Evolutionary conservation across 2,113 vertebrate genomes (phyloP), one percentile per base, ranked within the genome.

Genomic region (Gymnogyps californianus): DNA sequence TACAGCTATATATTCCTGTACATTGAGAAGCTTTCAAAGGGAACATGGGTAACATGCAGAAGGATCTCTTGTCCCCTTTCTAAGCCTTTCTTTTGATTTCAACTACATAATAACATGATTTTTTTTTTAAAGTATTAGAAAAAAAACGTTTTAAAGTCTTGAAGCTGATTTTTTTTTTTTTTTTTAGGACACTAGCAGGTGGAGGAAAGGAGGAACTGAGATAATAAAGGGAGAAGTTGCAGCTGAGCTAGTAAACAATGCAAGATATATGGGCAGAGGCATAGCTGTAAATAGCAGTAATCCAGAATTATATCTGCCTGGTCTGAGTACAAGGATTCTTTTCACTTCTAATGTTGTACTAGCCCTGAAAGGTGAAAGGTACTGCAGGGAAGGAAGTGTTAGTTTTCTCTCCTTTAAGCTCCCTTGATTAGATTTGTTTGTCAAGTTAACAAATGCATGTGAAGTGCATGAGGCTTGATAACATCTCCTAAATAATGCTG

Each of bases 161-260:
- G 29, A 77, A 91, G 46, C 34, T 85, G 46, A 8, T 88, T 79
- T 13, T 47, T 93, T 96, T 79, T 13, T 47, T 93, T 96, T 38
- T 38, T 38, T 38, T 94, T 88, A 93, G 51, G 59, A 47, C 9
- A 10, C 7, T 52, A 78, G 51, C 87, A 91, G 75, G 89, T 96
- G 84, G 85, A 92, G 24, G 46, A 91, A 95, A 96, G 79, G 55
- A 88, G 89, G 84, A 97, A 97, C 84, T 95, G 89, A 96, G 70
- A 93, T 58, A 54, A 74, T 49, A 64, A 80, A 95, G 62, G 55
- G 82, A 89, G 93, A 96, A 96, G 87, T 91, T 93, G 71, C 46
- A 91, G 59, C 75, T 74, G 70, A 86, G 59, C 59, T 93, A 66
- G 70, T 86, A 78, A 91, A 86, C 55, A 67, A 7, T 90, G 62